Percentiles rank a stretch among this genome's conserved stretches.
Conservation (phyloP, 2,113 vertebrate genomes). For the Geococcyx californianus region DNA sequence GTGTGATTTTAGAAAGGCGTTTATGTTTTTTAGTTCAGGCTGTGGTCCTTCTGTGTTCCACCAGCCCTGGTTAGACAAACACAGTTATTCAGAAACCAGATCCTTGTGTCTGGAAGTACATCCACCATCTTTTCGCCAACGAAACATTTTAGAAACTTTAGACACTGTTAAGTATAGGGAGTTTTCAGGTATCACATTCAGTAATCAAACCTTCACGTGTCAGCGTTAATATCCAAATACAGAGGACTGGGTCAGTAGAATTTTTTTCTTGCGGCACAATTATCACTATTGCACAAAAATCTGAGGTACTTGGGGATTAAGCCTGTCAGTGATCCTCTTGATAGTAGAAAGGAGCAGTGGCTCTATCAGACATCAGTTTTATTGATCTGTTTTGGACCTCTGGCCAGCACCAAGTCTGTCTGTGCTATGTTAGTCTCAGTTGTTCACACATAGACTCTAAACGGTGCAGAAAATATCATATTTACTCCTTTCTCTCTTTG, state of each 20-base stretch:
- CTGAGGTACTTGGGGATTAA: neutral
- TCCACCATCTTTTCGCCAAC: neutral
- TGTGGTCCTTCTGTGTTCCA: neutral
- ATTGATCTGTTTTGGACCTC: neutral
- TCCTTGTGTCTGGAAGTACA: neutral
- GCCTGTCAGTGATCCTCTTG: neutral
- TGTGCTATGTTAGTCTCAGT: neutral
- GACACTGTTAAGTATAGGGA: neutral
- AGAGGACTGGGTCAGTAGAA: neutral
- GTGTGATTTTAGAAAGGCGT: neutral
- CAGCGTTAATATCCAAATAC: neutral
- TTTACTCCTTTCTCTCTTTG: neutral
- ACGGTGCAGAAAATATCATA: neutral
- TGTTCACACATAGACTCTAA: neutral
- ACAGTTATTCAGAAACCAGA: neutral
- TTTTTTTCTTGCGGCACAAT: neutral
- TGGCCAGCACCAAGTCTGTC: neutral
- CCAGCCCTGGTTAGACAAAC: neutral
- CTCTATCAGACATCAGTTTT: neutral
- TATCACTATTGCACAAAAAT: neutral
- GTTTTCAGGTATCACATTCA: neutral
- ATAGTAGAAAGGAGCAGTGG: neutral
- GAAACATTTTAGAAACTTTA: neutral
- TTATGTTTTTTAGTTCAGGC: neutral
- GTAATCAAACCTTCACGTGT: neutral